These are phyloP conservation scores for Littorina saxatilis DNA, from an alignment of 1,140 invertebrate genomes.

Conservation along the genomic window DNA sequence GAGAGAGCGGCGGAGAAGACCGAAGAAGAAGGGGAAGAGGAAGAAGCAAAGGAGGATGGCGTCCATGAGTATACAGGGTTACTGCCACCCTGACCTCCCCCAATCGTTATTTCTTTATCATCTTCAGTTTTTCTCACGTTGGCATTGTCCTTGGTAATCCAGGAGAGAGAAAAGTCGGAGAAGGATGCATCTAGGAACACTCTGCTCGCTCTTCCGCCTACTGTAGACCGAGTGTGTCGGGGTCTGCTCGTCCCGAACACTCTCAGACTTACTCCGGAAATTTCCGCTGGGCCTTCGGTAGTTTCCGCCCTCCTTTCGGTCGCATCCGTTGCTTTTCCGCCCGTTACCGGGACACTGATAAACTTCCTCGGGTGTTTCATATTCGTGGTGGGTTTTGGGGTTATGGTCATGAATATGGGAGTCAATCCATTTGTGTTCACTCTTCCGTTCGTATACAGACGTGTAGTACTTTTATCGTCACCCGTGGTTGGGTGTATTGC, in stretches of 20 bases:
- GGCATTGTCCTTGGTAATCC: constrained; percentile 18
- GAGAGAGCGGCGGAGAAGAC: neutral
- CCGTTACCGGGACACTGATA: neutral
- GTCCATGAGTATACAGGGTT: neutral
- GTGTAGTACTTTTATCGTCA: neutral
- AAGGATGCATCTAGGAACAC: constrained; percentile 20
- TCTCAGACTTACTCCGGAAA: neutral
- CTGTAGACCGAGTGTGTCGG: neutral
- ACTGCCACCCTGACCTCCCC: neutral
- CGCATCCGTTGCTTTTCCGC: too few species aligned
- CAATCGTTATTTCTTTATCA: too few species aligned
- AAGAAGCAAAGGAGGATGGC: neutral
- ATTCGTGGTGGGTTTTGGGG: neutral
- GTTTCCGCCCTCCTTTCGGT: neutral
- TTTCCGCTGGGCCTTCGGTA: neutral
- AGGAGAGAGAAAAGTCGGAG: constrained; percentile 10
- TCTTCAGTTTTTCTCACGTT: neutral
- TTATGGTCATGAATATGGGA: neutral
- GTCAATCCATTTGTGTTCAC: neutral
- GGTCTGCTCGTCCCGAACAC: neutral
- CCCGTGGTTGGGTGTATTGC: neutral
- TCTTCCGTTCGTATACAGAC: neutral
- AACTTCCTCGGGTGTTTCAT: neutral
- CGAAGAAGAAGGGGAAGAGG: neutral
- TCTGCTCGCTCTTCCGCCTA: neutral